Base-by-base conservation (phyloP, 2,113 vertebrate species). In the Callorhinus ursinus region DNA sequence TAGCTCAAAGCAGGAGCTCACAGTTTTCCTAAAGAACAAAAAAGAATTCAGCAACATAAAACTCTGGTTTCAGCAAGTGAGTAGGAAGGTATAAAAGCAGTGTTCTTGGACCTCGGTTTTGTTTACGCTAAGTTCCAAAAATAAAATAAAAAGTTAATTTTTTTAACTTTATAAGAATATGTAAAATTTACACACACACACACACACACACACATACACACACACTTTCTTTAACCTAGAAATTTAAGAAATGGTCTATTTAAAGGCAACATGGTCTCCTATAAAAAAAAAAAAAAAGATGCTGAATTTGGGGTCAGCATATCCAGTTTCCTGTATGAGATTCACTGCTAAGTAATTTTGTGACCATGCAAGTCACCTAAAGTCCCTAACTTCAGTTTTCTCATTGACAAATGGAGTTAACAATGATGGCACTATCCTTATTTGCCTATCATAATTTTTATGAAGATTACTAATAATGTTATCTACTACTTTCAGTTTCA, bases 81-180 rank as follows among this genome's bases (percentile, higher is more conserved):
- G 21, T 2, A 76, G 19, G n/a, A 59, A 59, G 15, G 61, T 79
- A 51, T 51, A 88, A 84, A 95, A 74, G 14, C 22, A 91, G 24
- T 72, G 2, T 8, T 88, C 82, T 82, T 65, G 21, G 81, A 71
- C 7, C 31, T 83, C 7, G 1, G 46, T 46, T 72, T 65, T 69
- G 67, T 72, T 92, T 69, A 61, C 3, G 31, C 26, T 87, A 80
- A 87, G 61, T 55, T 90, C 33, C 10, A 72, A 93, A 98, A 95
- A 55, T 59, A 90, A 95, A 57, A 7, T 63, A 69, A 4, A 71
- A 90, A 14, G 1, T 69, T 81, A 74, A 63, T 21, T 94, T 82
- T 74, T 93, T 28, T 79, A 63, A 55, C 16, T 82, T 92, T 80
- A 93, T 80, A 93, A 93, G 21, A 79, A 74, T 61, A 95, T 80